Evolutionary conservation across 1,140 invertebrate genomes (phyloP).

Genomic region (Harlomillsia oculata): DNA sequence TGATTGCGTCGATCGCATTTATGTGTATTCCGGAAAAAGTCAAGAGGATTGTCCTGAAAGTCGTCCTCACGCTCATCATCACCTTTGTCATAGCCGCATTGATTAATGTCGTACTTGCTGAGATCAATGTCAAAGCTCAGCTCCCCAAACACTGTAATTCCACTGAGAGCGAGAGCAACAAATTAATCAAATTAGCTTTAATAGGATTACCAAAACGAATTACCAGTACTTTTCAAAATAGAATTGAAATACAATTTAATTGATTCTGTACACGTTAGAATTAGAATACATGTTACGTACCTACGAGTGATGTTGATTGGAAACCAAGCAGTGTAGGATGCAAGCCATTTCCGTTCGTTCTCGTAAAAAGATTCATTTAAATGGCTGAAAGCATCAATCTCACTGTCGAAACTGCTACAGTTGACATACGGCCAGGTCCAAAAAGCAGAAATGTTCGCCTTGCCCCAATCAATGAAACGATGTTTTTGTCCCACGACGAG

Average conservation of each 20-base stretch:
- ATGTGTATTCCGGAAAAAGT: constrained; percentile 30
- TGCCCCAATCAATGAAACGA: neutral
- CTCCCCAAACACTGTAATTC: neutral
- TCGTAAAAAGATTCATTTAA: constrained; percentile 1
- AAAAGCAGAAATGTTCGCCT: neutral
- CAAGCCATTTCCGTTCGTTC: constrained; percentile 8
- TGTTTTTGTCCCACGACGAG: neutral
- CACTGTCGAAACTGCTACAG: constrained; percentile 3
- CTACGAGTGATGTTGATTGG: constrained; percentile 3
- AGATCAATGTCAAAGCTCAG: constrained; percentile 30
- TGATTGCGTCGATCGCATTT: constrained; percentile 25
- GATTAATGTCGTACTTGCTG: constrained; percentile 25
- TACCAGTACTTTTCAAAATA: no score
- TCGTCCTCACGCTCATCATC: constrained; percentile 7
- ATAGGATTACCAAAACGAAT: no score
- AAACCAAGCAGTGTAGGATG: constrained; percentile 26
- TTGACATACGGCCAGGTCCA: constrained; percentile 29
- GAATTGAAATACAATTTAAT: no score
- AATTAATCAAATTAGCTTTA: no score
- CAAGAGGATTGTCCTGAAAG: constrained; percentile 20
- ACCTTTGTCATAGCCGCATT: constrained; percentile 22
- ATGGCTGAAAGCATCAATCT: neutral
- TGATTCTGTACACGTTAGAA: neutral
- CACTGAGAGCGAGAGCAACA: no score
- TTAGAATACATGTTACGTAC: neutral